Evolutionary conservation across 30 jellyfish, hydroid and myxozoan genomes (phyloP).

Genomic region (Mastigias papua): DNA sequence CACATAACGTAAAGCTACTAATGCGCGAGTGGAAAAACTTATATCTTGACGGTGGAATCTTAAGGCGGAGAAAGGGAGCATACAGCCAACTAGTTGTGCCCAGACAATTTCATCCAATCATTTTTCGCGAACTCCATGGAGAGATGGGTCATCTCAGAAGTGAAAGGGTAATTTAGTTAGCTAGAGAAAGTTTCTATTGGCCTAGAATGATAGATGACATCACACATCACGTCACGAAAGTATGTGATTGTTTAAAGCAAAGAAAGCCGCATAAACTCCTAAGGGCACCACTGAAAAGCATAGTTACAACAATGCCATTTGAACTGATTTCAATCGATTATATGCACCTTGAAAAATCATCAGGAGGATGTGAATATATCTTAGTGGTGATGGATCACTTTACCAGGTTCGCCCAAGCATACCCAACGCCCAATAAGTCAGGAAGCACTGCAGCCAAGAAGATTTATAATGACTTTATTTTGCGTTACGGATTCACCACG

Average conservation of each 20-base stretch:
- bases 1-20: background rate
- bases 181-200: background rate
- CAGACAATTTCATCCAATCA: background rate
- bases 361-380: conserved; percentile 67
- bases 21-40: conserved; percentile 3
- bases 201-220: background rate
- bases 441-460: conserved; percentile 43
- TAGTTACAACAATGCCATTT: conserved; percentile 27
- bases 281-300: background rate
- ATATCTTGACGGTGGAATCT: background rate
- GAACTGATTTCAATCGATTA: conserved; percentile 56
- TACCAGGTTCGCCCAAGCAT: conserved; percentile 54
- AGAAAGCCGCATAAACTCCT: background rate
- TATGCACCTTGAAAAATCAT: conserved; percentile 42
- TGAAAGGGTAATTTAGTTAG: conserved; percentile 27
- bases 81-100: conserved; percentile 27
- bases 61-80: background rate
- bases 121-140: conserved; percentile 17
- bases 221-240: conserved; percentile 3
- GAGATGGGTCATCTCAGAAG: conserved; percentile 50
- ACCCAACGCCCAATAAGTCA: conserved; percentile 48
- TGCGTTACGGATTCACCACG: conserved; percentile 50
- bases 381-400: conserved; percentile 59
- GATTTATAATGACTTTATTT: conserved; percentile 47
- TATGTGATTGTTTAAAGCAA: background rate